Evolutionary conservation across 2,113 vertebrate species (phyloP).

Genomic region (Pyrgilauda ruficollis): DNA sequence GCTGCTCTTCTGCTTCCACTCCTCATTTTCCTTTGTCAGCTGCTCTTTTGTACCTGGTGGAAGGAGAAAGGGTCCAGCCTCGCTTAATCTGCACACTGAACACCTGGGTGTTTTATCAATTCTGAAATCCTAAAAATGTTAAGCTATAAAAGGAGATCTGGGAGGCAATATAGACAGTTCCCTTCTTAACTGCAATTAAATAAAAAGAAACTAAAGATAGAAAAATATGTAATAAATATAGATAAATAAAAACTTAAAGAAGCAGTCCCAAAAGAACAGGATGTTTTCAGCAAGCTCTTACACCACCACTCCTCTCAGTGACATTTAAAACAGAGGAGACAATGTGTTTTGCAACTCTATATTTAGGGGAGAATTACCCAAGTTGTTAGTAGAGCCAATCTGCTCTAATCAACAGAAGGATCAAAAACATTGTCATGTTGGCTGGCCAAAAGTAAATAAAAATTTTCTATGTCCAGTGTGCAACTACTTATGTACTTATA

Average conservation of each 20-base stretch:
- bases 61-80: neutral
- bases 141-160: neutral
- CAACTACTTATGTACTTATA: neutral
- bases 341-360: neutral
- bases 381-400: neutral
- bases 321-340: neutral
- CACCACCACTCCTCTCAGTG: neutral
- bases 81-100: neutral
- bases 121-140: neutral
- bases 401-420: neutral
- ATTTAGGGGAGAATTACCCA: neutral
- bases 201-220: neutral
- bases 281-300: neutral
- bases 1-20: conserved; percentile 82
- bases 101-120: neutral
- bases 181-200: neutral
- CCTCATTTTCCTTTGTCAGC: conserved; percentile 89
- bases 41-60: conserved; percentile 84
- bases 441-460: neutral
- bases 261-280: neutral
- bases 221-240: neutral
- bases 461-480: neutral
- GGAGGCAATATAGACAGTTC: neutral
- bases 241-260: neutral
- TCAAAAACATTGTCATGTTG: neutral